Evolutionary conservation across 2,797 vertebrate species (phyloP).

Genomic region (Paedocypris micromegethes): DNA sequence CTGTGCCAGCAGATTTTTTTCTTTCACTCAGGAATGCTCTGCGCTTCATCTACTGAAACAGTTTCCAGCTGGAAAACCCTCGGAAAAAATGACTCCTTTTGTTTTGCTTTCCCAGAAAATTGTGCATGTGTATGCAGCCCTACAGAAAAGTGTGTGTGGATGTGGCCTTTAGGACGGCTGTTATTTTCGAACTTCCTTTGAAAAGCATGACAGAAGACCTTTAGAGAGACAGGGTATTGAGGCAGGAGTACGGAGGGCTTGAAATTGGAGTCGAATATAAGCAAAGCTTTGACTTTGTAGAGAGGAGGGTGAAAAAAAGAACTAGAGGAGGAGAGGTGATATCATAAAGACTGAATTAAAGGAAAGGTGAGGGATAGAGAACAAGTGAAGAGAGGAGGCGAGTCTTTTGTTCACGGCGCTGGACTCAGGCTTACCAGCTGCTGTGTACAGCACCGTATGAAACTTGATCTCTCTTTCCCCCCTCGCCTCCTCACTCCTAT

Average conservation of each 20-base stretch:
- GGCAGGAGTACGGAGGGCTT: constrained; percentile 9
- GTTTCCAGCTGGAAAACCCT: constrained; percentile 5
- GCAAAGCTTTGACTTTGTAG: constrained; percentile 24
- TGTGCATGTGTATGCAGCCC: constrained; percentile 5
- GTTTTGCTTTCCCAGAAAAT: constrained; percentile 1
- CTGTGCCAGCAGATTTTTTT: constrained; percentile 21
- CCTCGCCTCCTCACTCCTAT: constrained; percentile 16
- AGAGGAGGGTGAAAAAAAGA: constrained; percentile 26
- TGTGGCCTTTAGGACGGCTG: constrained; percentile 23
- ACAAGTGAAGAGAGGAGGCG: constrained; percentile 26
- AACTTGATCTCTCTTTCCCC: constrained; percentile 40
- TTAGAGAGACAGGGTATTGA: constrained; percentile 14
- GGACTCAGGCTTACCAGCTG: constrained; percentile 43
- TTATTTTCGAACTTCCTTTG: constrained; percentile 28
- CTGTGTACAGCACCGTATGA: constrained; percentile 32
- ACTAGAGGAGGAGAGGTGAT: constrained; percentile 11
- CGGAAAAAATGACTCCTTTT: not conserved
- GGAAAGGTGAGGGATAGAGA: constrained; percentile 23
- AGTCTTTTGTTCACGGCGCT: constrained; percentile 30
- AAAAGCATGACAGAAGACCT: constrained; percentile 40
- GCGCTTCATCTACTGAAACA: constrained; percentile 19
- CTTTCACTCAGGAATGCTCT: constrained; percentile 12
- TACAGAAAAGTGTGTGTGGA: not conserved
- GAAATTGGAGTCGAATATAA: constrained; percentile 22
- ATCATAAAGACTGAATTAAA: constrained; percentile 28